A percentile compares a stretch with the other conserved stretches of the same genome.
Conservation (phyloP, 2,113 vertebrate species). For the Blennius ocellaris region DNA sequence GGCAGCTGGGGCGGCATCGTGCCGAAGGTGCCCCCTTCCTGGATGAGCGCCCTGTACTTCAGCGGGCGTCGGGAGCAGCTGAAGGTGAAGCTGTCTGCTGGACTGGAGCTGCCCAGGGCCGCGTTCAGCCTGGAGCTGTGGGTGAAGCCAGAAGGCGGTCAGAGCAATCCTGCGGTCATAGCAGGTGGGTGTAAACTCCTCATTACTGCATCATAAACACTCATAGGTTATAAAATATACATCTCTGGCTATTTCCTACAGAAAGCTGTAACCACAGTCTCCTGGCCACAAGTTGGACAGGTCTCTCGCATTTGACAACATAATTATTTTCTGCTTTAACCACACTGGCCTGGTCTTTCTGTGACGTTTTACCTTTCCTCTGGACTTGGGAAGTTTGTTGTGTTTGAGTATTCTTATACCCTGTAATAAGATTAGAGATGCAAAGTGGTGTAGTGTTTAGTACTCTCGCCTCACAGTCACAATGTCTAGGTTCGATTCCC, state of each 20-base stretch:
- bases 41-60: conserved; percentile 89
- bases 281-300: background rate
- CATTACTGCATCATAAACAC: background rate
- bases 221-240: background rate
- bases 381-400: too few species aligned
- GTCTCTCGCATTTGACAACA: background rate
- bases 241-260: background rate
- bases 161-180: conserved; percentile 91
- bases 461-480: too few species aligned
- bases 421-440: too few species aligned
- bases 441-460: too few species aligned
- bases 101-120: conserved; percentile 84
- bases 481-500: too few species aligned
- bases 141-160: conserved; percentile 94
- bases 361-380: too few species aligned
- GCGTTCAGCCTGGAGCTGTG: conserved; percentile 92
- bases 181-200: conserved; percentile 86
- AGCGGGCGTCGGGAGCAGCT: conserved; percentile 87
- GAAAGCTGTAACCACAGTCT: background rate
- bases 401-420: too few species aligned
- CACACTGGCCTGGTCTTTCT: background rate
- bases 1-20: conserved; percentile 66
- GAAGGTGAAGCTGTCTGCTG: conserved; percentile 80
- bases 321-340: background rate
- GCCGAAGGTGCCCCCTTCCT: conserved; percentile 63